Base-by-base conservation (phyloP, 2,888 invertebrate genomes). In the Erebia ligea region DNA sequence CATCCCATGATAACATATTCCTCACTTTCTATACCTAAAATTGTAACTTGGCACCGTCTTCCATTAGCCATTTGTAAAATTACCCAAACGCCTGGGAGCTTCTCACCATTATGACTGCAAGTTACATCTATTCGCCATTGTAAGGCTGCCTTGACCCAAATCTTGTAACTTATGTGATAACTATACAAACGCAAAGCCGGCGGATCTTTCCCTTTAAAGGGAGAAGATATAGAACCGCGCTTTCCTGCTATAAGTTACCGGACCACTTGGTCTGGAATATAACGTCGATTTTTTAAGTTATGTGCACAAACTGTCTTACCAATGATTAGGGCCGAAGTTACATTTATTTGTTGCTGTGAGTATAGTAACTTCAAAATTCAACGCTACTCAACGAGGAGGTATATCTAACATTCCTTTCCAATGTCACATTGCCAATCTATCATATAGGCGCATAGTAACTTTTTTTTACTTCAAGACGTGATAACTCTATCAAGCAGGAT, bases 121-220 rank as follows among this genome's bases (percentile, higher is more conserved):
- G 42, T 62, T 59, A 59, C 42, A 65, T 74, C 75, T 78, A 80
- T 76, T 76, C 76, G 67, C 82, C 77, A 86, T 89, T 89, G 87
- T 89, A 69, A 66, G 62, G 66, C 73, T 76, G 81, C 88, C 89
- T 89, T 90, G 89, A 86, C 89, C 87, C 81, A 82, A 81, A 86
- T 87, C 54, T 68, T 48, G 50, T 68, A 61, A 69, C 21, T 71
- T 69, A 67, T 70, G 64, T 68, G 70, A 70, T 72, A 74, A 70
- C 6, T 62, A 48, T 21, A 21, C 34, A 21, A 11, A 45, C 19
- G 45, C 45, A 48, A 62, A 15, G 45, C 15, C 4, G 1, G 45
- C 15, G 1, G 1, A 1, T 17, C 15, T 1, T 45, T 17, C 19
- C 0, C 13, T 21, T 19, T 8, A 15, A 17, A 15, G 21, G 13